Evolutionary conservation across 2,113 vertebrate genomes (phyloP), one percentile per base, ranked within the genome.

Genomic region (Oxyura jamaicensis): DNA sequence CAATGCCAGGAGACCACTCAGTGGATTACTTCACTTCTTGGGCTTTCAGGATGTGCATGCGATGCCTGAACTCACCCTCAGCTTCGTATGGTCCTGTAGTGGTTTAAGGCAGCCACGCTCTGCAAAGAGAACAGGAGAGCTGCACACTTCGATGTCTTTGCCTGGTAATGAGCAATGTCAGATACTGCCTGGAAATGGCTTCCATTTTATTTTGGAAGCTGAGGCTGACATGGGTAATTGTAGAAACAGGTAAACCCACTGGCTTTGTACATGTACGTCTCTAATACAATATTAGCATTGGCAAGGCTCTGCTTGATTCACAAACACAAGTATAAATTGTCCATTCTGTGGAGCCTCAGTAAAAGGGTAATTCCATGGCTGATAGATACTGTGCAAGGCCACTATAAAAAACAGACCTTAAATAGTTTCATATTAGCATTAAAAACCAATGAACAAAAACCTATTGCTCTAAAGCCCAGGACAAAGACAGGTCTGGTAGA

Each of bases 311-410:
- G 0, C 67, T 83, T 74, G 69, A 59, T 80, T 90, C 90, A 74
- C 73, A 81, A 90, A 67, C 55, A 69, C 39, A 71, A 59, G 56
- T 88, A 55, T 62, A 83, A 86, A 88, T 95, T 90, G 73, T 77
- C 59, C 53, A 53, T 92, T 79, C 44, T 50, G 29, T 22, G 33
- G 46, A 81, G 65, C 69, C 23, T 88, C 77, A 41, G 19, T 86
- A 58, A 78, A 59, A 89, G 46, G 18, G 4, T 41, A 13, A 84
- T 89, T 55, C 53, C 35, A 42, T 20, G 46, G 4, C 58, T 68
- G 84, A 28, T 14, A 53, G 90, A n/a, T 35, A 16, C 52, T 66
- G 16, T 72, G 71, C 50, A 39, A 68, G 14, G 68, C 66, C 68
- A 75, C 41, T 5, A 58, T 2, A 39, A 36, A 55, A 52, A 29